Evolutionary conservation across 2,797 vertebrate genomes (phyloP), one percentile per base, ranked within the genome.

Genomic region (Sebastes paucispinis): DNA sequence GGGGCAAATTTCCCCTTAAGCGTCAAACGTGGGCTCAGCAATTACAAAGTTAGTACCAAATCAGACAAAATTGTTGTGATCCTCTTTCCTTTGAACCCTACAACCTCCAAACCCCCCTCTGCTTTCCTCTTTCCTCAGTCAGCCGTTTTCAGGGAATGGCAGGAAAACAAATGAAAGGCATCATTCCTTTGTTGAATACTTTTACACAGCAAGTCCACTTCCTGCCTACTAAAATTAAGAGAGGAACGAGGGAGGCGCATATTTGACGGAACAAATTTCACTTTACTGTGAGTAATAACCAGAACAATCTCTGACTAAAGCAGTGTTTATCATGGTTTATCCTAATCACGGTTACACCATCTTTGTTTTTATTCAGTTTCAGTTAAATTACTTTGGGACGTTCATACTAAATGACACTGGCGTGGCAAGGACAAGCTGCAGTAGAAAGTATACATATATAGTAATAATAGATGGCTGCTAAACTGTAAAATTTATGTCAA

Each of bases 121-220:
- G 22, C 34, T 66, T 70, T 74, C 81, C 75, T 27, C 18, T 73
- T 87, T 84, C 75, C 79, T 73, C 31, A 36, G 54, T 70, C 67
- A 77, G 77, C 47, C 39, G 4, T 69, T 82, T 84, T 39, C 34
- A 60, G 18, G 57, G 25, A 57, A 83, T 18, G 24, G 67, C 63
- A 82, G 71, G 57, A 81, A 84, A 71, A 77, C 58, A 81, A 82
- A 81, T 50, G 54, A 71, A 52, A 74, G 29, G 62, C 64, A 81
- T 70, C 36, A 36, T 50, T 75, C 58, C 73, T 83, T 69, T 47
- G 54, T 57, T 73, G 79, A 66, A 78, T 43, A 68, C 68, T 34
- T 73, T 54, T 25, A 80, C 71, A 78, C 60, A 64, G 70, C 66
- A 64, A 67, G 59, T 75, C 29, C 18, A 63, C 75, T 73, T 91